These are phyloP conservation scores for Notoglanidium macrostoma DNA, from an alignment of 2,797 vertebrate species.

Conservation along the genomic window DNA sequence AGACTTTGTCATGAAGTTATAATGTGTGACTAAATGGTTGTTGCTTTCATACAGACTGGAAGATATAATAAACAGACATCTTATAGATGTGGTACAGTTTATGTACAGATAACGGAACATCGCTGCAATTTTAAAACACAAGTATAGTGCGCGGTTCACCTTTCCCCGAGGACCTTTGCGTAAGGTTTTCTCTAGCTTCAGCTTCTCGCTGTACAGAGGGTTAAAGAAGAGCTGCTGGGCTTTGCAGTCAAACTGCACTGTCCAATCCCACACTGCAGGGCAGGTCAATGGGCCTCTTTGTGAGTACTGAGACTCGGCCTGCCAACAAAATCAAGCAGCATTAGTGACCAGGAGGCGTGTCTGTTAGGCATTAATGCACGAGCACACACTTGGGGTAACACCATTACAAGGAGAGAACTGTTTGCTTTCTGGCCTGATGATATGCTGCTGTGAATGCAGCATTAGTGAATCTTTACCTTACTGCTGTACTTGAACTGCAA, in stretches of 20 bases:
- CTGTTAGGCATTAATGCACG: background rate
- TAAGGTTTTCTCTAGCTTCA: slow-evolving; percentile 74
- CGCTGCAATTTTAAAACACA: background rate
- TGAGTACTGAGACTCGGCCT: slow-evolving; percentile 74
- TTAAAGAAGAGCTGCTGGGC: slow-evolving; percentile 83
- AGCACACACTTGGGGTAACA: slow-evolving; percentile 19
- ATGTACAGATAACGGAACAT: background rate
- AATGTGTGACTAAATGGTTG: background rate
- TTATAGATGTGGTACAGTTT: background rate
- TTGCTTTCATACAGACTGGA: background rate
- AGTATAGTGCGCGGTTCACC: slow-evolving; percentile 63
- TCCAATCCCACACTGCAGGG: slow-evolving; percentile 87
- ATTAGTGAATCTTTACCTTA: background rate
- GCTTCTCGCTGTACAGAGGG: slow-evolving; percentile 82
- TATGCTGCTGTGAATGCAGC: background rate
- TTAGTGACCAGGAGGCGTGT: slow-evolving; percentile 37
- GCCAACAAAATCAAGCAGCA: slow-evolving; percentile 75
- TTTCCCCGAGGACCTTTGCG: slow-evolving; percentile 76
- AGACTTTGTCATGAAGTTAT: background rate
- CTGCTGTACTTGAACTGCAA: too few relatives aligned
- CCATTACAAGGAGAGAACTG: slow-evolving; percentile 40
- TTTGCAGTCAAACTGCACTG: slow-evolving; percentile 83
- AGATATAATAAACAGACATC: background rate
- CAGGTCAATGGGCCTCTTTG: slow-evolving; percentile 78
- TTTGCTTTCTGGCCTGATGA: slow-evolving; percentile 36